These are phyloP conservation scores for Phalacrocorax carbo DNA, from an alignment of 2,113 vertebrate genomes.

Conservation along the genomic window DNA sequence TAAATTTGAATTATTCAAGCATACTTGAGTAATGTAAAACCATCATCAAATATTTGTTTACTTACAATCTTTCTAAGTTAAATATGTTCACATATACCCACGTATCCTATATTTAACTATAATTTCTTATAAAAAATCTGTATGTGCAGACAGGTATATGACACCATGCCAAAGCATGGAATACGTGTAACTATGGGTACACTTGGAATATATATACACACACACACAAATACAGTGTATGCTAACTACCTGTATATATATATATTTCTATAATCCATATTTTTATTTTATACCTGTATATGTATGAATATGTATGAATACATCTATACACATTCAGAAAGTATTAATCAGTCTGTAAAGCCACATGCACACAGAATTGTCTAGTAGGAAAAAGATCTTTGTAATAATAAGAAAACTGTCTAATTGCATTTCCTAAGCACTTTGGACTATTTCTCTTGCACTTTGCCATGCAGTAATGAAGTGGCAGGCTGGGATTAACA, in stretches of 20 bases:
- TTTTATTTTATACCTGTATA: neutral
- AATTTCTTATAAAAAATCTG: neutral
- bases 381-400: neutral
- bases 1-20: neutral
- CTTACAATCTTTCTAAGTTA: neutral
- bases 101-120: neutral
- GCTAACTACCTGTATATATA: neutral
- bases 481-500: neutral
- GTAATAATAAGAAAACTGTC: neutral
- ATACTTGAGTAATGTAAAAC: neutral
- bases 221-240: neutral
- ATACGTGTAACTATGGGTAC: neutral
- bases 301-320: neutral
- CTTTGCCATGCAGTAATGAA: neutral
- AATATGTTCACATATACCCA: neutral
- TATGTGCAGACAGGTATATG: neutral
- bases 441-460: neutral
- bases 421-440: neutral
- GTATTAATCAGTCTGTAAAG: neutral
- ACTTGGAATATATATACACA: neutral
- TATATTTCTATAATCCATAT: neutral
- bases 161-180: neutral
- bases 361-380: neutral
- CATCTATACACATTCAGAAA: neutral
- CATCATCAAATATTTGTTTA: neutral